Percentiles rank a stretch among this genome's conserved stretches.
Conservation (phyloP, 2,113 vertebrate genomes). For the Chionis minor region DNA sequence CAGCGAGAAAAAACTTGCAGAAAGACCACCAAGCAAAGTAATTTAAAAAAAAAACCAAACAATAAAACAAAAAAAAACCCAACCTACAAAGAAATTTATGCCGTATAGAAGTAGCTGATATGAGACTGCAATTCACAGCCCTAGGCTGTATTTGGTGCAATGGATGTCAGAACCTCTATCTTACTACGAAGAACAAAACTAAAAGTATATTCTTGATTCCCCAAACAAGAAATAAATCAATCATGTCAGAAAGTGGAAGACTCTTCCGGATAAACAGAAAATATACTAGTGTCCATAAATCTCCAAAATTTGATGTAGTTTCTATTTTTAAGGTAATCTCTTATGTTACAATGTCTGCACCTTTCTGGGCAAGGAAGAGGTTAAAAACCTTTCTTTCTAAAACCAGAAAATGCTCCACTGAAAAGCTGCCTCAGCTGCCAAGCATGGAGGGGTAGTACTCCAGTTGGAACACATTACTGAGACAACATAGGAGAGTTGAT, state of each 20-base stretch:
- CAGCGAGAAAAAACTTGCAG: background rate
- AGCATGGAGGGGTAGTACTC: conserved; percentile 26
- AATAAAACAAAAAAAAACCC: too few relatives aligned
- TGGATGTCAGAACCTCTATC: background rate
- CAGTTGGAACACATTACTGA: conserved; percentile 53
- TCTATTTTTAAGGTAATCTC: background rate
- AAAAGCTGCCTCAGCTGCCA: conserved; percentile 43
- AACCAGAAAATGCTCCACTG: background rate
- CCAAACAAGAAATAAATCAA: background rate
- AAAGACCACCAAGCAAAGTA: background rate
- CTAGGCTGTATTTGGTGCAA: background rate
- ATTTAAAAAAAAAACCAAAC: background rate
- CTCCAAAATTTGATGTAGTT: background rate
- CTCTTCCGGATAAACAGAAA: background rate
- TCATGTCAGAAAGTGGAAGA: accelerated
- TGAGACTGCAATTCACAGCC: background rate
- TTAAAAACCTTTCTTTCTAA: conserved; percentile 31
- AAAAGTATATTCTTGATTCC: background rate
- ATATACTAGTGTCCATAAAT: background rate
- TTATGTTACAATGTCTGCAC: background rate
- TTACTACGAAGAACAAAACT: background rate
- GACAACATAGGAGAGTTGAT: conserved; percentile 39
- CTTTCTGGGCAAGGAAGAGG: background rate
- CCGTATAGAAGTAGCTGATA: background rate
- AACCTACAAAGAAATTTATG: background rate